phyloP scores from a whole-genome alignment of 2,888 invertebrate species.

The Dryobota labecula region DNA sequence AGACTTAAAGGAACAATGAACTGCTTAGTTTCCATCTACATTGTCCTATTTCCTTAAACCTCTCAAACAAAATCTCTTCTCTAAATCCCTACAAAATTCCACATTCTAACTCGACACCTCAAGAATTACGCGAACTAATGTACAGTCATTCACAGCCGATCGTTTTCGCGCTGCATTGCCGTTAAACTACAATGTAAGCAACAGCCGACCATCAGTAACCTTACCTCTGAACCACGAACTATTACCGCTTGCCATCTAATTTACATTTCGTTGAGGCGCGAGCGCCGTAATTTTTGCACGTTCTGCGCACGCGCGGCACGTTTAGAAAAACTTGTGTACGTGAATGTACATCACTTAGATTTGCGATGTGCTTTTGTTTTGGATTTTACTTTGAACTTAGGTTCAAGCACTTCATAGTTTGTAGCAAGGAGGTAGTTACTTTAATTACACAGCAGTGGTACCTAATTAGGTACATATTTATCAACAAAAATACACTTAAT shows the following conservation, averaged over 20 bases:
- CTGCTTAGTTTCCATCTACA: neutral
- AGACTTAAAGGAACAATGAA: neutral
- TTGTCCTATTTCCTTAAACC: neutral
- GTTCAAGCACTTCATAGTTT: neutral
- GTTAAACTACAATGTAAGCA: constrained; percentile 61
- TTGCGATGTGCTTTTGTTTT: constrained; percentile 22
- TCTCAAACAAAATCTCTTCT: neutral
- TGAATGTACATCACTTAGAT: constrained; percentile 51
- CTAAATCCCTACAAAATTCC: constrained; percentile 19
- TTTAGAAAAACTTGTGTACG: constrained; percentile 54
- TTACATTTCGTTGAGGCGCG: constrained; percentile 78
- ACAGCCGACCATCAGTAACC: constrained; percentile 61
- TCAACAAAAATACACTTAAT: neutral
- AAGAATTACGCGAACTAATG: constrained; percentile 60
- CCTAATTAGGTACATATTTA: neutral
- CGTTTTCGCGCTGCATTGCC: constrained; percentile 56
- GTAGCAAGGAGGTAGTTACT: neutral
- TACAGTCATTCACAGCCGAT: constrained; percentile 62
- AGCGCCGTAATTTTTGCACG: constrained; percentile 79
- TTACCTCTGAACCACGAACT: constrained; percentile 73
- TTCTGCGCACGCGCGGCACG: constrained; percentile 70
- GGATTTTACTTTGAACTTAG: constrained; percentile 27
- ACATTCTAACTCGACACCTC: constrained; percentile 45
- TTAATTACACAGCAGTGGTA: neutral
- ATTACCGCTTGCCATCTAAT: constrained; percentile 72